Evolutionary conservation across 2,797 vertebrate species (phyloP).

Genomic region (Spinus pinus): DNA sequence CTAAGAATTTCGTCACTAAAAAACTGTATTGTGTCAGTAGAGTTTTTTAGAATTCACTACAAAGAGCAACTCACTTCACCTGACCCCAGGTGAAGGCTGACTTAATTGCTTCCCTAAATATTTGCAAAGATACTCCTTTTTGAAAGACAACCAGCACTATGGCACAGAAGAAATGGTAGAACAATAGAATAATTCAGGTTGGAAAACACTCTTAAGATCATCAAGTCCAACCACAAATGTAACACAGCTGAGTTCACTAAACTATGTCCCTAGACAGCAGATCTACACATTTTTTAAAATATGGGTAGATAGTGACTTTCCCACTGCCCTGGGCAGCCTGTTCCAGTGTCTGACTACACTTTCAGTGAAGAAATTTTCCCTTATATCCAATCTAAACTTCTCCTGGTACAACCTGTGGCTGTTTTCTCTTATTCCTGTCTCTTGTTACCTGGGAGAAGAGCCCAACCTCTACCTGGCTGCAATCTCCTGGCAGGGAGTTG

Average conservation of each 20-base stretch:
- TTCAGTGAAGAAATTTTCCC: neutral
- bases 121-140: neutral
- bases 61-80: neutral
- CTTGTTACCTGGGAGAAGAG: neutral
- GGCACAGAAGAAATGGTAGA: neutral
- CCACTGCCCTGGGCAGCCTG: neutral
- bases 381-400: neutral
- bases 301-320: neutral
- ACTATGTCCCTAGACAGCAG: neutral
- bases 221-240: neutral
- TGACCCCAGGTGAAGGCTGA: neutral
- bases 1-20: neutral
- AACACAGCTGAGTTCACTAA: neutral
- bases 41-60: neutral
- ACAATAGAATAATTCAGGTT: neutral
- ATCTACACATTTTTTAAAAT: neutral
- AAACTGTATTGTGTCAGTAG: neutral
- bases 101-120: neutral
- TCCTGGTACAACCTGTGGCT: neutral
- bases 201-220: neutral
- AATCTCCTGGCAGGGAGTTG: neutral
- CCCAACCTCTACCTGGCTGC: accelerated
- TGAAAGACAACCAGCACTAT: neutral
- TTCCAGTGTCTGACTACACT: neutral
- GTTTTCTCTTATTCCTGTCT: neutral